Evolutionary conservation across 2,888 invertebrate genomes (phyloP).

Genomic region (Cantharis lateralis): DNA sequence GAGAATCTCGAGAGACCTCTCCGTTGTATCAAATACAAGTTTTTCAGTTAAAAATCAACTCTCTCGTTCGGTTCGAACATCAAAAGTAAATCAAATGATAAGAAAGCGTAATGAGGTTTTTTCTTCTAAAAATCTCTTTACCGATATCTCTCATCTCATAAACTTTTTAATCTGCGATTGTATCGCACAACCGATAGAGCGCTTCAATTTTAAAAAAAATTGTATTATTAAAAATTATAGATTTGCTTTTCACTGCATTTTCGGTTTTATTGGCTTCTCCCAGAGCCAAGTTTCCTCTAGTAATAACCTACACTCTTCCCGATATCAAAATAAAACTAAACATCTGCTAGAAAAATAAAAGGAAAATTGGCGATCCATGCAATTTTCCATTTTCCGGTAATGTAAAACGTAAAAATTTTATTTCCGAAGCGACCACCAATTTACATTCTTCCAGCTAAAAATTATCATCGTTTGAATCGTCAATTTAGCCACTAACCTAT

Average conservation of each 20-base stretch:
- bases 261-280: not conserved
- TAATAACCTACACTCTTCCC: not conserved
- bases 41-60: not conserved
- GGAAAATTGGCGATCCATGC: not conserved
- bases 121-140: not conserved
- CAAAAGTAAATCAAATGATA: not conserved
- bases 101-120: not conserved
- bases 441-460: too few species aligned
- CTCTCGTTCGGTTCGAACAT: not conserved
- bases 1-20: not conserved
- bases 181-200: not conserved
- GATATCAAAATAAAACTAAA: not conserved
- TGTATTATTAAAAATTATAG: not conserved
- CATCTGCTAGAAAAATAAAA: not conserved
- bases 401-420: not conserved
- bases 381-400: not conserved
- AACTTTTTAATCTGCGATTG: not conserved
- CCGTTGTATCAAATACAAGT: not conserved
- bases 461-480: too few species aligned
- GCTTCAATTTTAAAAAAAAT: not conserved
- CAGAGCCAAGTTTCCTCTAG: not conserved
- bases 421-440: not conserved
- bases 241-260: not conserved
- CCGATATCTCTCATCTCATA: not conserved
- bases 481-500: too few species aligned